phyloP scores from a whole-genome alignment of 2,797 vertebrate species.

The Sardinella longiceps region DNA sequence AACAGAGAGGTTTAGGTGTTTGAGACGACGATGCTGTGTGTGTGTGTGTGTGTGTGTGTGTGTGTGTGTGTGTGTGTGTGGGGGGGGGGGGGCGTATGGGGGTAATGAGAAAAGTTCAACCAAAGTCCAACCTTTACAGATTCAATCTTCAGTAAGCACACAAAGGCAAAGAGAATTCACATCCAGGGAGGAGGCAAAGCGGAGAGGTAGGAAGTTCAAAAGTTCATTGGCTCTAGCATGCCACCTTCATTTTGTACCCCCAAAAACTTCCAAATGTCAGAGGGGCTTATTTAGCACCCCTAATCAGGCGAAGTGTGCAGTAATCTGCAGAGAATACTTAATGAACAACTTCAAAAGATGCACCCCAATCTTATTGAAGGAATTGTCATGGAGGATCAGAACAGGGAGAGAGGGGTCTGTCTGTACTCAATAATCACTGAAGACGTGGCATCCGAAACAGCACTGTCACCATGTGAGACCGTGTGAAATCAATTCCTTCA shows the following conservation, averaged over 20 bases:
- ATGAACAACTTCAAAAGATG: constrained; percentile 60
- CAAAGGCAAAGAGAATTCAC: constrained; percentile 70
- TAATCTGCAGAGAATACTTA: constrained; percentile 68
- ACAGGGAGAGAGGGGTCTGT: constrained; percentile 59
- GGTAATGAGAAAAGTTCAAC: constrained; percentile 81
- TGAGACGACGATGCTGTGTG: constrained; percentile 20
- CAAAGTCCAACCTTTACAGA: constrained; percentile 76
- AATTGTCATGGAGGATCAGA: constrained; percentile 65
- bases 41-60: constrained; percentile 27
- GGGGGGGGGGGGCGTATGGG: constrained; percentile 57
- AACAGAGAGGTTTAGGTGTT: no score
- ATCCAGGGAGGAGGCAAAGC: constrained; percentile 68
- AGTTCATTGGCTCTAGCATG: constrained; percentile 78
- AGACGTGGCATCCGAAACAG: constrained; percentile 55
- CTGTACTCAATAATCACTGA: constrained; percentile 60
- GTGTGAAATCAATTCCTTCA: constrained; percentile 74
- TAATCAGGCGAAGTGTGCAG: constrained; percentile 61
- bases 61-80: constrained; percentile 33
- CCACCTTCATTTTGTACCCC: constrained; percentile 75
- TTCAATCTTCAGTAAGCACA: constrained; percentile 70
- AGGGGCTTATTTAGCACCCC: constrained; percentile 66
- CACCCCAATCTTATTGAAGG: constrained; percentile 61
- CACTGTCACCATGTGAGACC: constrained; percentile 66
- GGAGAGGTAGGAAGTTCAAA: constrained; percentile 78
- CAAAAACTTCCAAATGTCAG: constrained; percentile 62